Evolutionary conservation across 30 jellyfish, hydroid and myxozoan genomes (phyloP).

Genomic region (Turritopsis dohrnii): DNA sequence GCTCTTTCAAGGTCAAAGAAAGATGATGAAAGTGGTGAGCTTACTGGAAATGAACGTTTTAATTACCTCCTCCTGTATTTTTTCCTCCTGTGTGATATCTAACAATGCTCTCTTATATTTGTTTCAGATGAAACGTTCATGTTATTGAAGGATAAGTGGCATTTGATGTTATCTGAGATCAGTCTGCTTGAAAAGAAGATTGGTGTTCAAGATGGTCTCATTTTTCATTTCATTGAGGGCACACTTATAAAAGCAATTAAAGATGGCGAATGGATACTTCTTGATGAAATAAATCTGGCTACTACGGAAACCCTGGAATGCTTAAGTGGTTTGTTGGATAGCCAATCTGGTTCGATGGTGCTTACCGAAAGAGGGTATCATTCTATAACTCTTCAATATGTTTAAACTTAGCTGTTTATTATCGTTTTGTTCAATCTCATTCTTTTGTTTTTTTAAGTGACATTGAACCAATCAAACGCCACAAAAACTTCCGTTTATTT

Average conservation of each 20-base stretch:
- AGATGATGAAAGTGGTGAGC: neutral
- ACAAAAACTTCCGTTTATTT: constrained; percentile 79
- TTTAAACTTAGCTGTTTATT: neutral
- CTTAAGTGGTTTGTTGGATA: constrained; percentile 77
- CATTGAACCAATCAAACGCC: constrained; percentile 76
- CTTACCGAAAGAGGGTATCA: constrained; percentile 93
- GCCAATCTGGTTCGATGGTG: constrained; percentile 80
- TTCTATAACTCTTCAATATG: neutral
- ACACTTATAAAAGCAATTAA: constrained; percentile 58
- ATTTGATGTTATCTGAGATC: constrained; percentile 34
- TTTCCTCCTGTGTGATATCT: no score
- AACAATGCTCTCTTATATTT: no score
- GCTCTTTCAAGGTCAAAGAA: constrained; percentile 44
- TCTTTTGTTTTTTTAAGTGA: constrained; percentile 40
- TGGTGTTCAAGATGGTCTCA: constrained; percentile 49
- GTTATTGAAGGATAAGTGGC: constrained; percentile 32
- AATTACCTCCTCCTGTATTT: no score
- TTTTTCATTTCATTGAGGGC: constrained; percentile 82
- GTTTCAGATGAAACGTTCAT: neutral
- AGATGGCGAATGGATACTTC: constrained; percentile 93
- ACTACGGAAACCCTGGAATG: constrained; percentile 89
- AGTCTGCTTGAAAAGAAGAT: constrained; percentile 39
- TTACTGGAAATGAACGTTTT: no score
- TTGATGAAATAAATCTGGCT: constrained; percentile 95
- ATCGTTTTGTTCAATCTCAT: neutral